These are phyloP conservation scores for Ageneiosus marmoratus DNA, from an alignment of 2,113 vertebrate genomes.

Conservation along the genomic window DNA sequence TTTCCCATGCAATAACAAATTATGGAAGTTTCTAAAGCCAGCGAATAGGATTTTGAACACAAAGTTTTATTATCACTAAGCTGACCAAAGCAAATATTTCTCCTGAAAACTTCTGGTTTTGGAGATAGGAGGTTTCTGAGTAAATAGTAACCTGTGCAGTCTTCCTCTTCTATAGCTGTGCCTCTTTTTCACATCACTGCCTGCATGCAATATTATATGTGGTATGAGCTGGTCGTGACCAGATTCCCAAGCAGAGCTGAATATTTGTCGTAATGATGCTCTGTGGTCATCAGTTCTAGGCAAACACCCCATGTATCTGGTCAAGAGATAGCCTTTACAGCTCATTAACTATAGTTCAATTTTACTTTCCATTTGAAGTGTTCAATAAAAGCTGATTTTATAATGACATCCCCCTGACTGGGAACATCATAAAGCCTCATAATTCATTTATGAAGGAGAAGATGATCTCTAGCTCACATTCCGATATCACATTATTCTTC, in stretches of 20 bases:
- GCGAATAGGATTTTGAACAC: not conserved
- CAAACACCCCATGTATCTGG: slow-evolving; percentile 24
- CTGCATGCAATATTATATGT: slow-evolving; percentile 39
- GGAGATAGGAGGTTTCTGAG: slow-evolving; percentile 8
- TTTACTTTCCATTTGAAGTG: slow-evolving; percentile 38
- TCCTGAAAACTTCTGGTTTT: slow-evolving; percentile 1
- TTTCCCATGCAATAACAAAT: not conserved
- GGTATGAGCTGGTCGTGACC: slow-evolving; percentile 30
- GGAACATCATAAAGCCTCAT: not conserved
- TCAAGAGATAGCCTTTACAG: slow-evolving; percentile 17
- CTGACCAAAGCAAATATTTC: not conserved
- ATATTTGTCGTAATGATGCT: slow-evolving; percentile 25
- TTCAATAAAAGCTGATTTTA: slow-evolving; percentile 31
- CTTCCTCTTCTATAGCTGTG: slow-evolving; percentile 26
- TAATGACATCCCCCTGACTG: not conserved
- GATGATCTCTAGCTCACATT: slow-evolving; percentile 23
- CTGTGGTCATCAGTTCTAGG: slow-evolving; percentile 4
- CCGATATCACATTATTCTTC: not conserved
- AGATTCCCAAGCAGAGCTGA: slow-evolving; percentile 36
- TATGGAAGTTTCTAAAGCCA: not conserved
- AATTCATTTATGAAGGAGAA: not conserved
- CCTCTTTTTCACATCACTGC: slow-evolving; percentile 26
- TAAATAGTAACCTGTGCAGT: slow-evolving; percentile 6
- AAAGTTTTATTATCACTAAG: slow-evolving; percentile 7
- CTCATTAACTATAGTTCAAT: slow-evolving; percentile 31